A percentile compares a stretch with the other conserved stretches of the same genome.
phyloP scores from a whole-genome alignment of 2,888 invertebrate species.

The Tenthredo livida region DNA sequence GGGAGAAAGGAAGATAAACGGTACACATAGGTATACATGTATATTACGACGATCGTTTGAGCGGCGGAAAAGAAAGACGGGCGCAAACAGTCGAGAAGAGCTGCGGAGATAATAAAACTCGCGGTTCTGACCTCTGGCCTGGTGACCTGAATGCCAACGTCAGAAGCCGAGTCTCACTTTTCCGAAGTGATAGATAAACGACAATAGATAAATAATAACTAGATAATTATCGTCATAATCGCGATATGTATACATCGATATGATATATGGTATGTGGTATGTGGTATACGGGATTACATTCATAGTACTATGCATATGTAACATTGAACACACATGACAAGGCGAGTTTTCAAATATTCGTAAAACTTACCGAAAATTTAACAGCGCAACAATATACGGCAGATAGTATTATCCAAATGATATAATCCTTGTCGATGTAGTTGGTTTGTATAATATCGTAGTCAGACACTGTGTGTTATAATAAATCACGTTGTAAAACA shows the following conservation, averaged over 20 bases:
- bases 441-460: not conserved
- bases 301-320: too few species aligned
- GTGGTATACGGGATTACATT: too few species aligned
- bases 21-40: too few species aligned
- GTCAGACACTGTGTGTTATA: not conserved
- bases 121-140: conserved; percentile 36
- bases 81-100: not conserved
- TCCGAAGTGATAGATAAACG: not conserved
- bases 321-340: too few species aligned
- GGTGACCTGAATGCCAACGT: conserved; percentile 28
- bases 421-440: not conserved
- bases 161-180: not conserved
- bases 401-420: conserved; percentile 29
- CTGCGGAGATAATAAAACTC: conserved; percentile 27
- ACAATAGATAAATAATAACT: not conserved
- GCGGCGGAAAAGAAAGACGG: not conserved
- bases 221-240: not conserved
- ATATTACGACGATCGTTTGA: not conserved
- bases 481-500: not conserved
- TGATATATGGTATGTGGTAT: too few species aligned
- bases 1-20: not conserved
- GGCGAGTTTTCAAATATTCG: too few species aligned
- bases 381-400: conserved; percentile 35
- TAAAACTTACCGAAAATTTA: conserved; percentile 35
- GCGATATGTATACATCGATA: not conserved